Conservation (phyloP, 2,888 invertebrate species). For the Isoperla grammatica region DNA sequence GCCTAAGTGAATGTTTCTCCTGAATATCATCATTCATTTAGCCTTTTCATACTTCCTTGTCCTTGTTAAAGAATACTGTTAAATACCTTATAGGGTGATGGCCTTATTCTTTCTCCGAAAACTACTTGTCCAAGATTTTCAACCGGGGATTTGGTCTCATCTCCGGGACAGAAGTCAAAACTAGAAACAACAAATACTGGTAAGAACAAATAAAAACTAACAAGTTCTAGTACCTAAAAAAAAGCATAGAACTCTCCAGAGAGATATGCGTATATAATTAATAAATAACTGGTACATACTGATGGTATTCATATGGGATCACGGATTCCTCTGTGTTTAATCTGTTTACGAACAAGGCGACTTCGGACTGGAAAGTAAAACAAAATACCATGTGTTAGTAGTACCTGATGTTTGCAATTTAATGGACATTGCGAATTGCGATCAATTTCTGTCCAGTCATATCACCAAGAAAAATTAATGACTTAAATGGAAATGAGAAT, state of each 20-base stretch:
- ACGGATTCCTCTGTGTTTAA: conserved; percentile 97
- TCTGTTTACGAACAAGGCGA: conserved; percentile 89
- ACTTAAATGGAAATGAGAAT: background rate
- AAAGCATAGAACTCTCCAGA: no score
- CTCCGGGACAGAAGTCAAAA: conserved; percentile 84
- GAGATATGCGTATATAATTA: no score
- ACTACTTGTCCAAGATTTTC: conserved; percentile 99
- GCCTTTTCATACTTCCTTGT: no score
- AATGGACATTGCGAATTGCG: no score
- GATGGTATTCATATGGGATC: conserved; percentile 96
- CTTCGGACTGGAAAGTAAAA: conserved; percentile 68
- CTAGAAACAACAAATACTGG: conserved; percentile 42
- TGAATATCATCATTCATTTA: no score
- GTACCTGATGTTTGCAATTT: no score
- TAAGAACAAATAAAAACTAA: conserved; percentile 9
- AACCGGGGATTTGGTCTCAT: conserved; percentile 75
- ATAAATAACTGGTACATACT: conserved; percentile 50
- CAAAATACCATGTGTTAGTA: background rate
- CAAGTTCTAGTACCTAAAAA: background rate
- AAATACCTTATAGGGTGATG: conserved; percentile 89
- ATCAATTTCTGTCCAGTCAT: no score
- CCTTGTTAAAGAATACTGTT: no score
- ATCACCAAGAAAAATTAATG: background rate
- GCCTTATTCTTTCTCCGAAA: conserved; percentile 96
- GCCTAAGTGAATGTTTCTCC: no score